Percentiles rank a stretch among this genome's conserved stretches.
Conservation (phyloP, 1,140 invertebrate species). For the Drosophila subobscura region DNA sequence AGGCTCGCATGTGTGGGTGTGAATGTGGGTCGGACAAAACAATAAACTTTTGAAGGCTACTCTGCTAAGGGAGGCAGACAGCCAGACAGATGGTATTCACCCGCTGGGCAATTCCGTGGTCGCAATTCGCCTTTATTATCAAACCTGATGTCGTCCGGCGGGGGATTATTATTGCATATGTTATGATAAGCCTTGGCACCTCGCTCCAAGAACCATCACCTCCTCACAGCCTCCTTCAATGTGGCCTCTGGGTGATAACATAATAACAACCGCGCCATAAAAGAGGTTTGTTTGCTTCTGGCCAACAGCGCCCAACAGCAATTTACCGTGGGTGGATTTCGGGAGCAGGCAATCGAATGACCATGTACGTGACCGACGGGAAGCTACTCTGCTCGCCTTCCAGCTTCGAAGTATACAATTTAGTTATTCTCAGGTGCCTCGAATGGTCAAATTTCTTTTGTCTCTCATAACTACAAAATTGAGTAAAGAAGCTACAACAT, state of each 20-base stretch:
- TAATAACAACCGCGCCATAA: slow-evolving; percentile 66
- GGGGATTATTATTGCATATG: slow-evolving; percentile 72
- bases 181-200: slow-evolving; percentile 60
- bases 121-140: slow-evolving; percentile 61
- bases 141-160: slow-evolving; percentile 51
- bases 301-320: slow-evolving; percentile 28
- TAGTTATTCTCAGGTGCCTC: not conserved
- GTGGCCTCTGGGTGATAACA: slow-evolving; percentile 51
- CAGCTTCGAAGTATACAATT: too few species aligned
- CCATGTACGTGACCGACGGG: not conserved
- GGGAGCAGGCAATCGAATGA: not conserved
- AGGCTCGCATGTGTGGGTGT: not conserved
- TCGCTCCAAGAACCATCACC: slow-evolving; percentile 19
- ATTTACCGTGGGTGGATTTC: slow-evolving; percentile 50
- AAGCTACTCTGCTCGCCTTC: not conserved
- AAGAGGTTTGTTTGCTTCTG: slow-evolving; percentile 58
- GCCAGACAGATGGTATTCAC: slow-evolving; percentile 1
- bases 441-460: too few species aligned
- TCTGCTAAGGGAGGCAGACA: slow-evolving; percentile 1
- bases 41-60: slow-evolving; percentile 21
- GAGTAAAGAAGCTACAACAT: too few species aligned
- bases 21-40: not conserved
- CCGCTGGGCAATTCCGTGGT: slow-evolving; percentile 33
- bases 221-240: not conserved
- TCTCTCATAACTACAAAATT: too few species aligned